A percentile compares a stretch with the other conserved stretches of the same genome.
These are phyloP conservation scores for Gallinago nigripennis DNA, from an alignment of 2,797 vertebrate genomes.

Conservation along the genomic window DNA sequence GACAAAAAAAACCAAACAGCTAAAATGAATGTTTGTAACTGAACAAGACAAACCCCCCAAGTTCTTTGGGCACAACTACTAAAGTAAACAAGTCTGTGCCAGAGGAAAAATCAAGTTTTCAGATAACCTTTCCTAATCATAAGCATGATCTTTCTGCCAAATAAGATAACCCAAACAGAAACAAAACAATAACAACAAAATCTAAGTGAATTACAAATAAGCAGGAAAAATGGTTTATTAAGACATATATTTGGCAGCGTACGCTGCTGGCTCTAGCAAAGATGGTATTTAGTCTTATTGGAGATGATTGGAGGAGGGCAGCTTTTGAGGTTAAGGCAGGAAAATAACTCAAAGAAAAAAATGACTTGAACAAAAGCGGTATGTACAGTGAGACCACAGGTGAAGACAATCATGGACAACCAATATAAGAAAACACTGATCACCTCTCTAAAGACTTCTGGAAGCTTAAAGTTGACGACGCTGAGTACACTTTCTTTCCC, in stretches of 20 bases:
- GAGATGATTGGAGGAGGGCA: background rate
- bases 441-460: background rate
- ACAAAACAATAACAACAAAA: background rate
- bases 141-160: background rate
- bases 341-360: background rate
- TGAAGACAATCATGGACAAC: background rate
- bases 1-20: background rate
- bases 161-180: background rate
- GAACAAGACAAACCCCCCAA: background rate
- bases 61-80: background rate
- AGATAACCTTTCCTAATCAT: background rate
- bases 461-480: background rate
- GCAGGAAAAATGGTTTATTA: background rate
- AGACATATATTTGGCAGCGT: background rate
- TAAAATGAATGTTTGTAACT: background rate
- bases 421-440: background rate
- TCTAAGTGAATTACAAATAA: background rate
- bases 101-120: background rate
- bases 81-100: background rate
- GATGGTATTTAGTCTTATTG: background rate
- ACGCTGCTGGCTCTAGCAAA: background rate
- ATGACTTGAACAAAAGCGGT: background rate
- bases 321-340: background rate
- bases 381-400: background rate
- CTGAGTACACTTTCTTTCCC: background rate